Base-by-base conservation (phyloP, 2,113 vertebrate genomes). In the Gadus macrocephalus region DNA sequence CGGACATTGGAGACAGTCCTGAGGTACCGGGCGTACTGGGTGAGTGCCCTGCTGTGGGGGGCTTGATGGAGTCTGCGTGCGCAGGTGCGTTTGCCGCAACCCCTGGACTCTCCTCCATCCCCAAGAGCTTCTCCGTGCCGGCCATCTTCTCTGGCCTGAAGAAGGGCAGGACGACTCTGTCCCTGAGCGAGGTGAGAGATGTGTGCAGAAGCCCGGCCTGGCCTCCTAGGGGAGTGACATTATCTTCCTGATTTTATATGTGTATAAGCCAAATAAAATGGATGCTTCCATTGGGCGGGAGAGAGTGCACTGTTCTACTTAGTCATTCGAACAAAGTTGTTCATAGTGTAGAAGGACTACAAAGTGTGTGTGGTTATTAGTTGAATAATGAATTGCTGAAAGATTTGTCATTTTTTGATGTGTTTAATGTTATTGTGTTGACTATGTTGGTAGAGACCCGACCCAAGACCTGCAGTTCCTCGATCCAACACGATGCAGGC, bases 81-180 rank as follows among this genome's bases (percentile, higher is more conserved):
- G 11, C 2, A 42, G 49, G 15, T 35, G 9, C n/a, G 20, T 56
- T 70, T 67, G 42, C 61, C 9, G 31, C 38, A 25, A 3, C 71
- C 5, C 70, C 71, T 31, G 56, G 67, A 61, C 42, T 1, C 0
- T 6, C 38, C 60, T 83, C 31, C 31, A 35, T 83, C 68, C 71
- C 82, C 68, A 81, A 75, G 56, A 89, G 86, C 70, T 90, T 93
- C 62, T 95, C 94, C 0, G 93, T 94, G 56, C 93, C 94, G 0
- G 87, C 85, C 0, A 89, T 94, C 70, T 15, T 61, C 15, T 72
- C 82, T 12, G 56, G 49, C 56, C 53, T 0, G 82, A 73, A 59
- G 2, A 5, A 0, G 49, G 28, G 8, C 7, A 61, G 38, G 16
- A 28, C 27, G 1, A 55, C 63, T 5, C n/a, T 56, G 3, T 19